These are phyloP conservation scores for Dunckerocampus dactyliophorus DNA, from an alignment of 2,113 vertebrate genomes.

Conservation along the genomic window DNA sequence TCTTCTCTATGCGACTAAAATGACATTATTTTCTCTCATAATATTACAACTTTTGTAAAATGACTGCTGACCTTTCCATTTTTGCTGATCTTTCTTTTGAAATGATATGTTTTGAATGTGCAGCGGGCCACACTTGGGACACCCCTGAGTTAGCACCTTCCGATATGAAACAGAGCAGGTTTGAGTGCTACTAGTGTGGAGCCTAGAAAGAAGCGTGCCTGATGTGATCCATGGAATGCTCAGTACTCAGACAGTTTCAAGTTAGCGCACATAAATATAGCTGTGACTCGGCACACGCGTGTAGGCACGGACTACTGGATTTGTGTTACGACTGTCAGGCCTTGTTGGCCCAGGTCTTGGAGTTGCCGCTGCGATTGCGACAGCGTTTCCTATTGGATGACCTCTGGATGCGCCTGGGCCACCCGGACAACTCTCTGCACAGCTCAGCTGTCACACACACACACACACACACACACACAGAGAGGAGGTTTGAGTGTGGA, in stretches of 20 bases:
- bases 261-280: conserved; percentile 37
- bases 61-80: too few species aligned
- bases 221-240: conserved; percentile 44
- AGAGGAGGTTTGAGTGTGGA: background rate
- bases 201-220: conserved; percentile 23
- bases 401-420: conserved; percentile 69
- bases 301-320: conserved; percentile 35
- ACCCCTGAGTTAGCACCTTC: too few species aligned
- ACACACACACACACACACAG: background rate
- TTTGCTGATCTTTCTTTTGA: too few species aligned
- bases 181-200: too few species aligned
- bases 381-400: conserved; percentile 62
- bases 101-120: too few species aligned
- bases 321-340: conserved; percentile 40
- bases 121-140: too few species aligned
- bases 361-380: conserved; percentile 52
- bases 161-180: too few species aligned
- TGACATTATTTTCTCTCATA: too few species aligned
- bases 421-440: conserved; percentile 74
- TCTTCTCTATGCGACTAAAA: too few species aligned
- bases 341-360: conserved; percentile 63
- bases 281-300: conserved; percentile 35
- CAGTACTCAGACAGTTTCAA: conserved; percentile 33
- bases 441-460: conserved; percentile 60
- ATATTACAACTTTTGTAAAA: too few species aligned